These are phyloP conservation scores for Pithys albifrons DNA, from an alignment of 2,113 vertebrate species.

Conservation along the genomic window DNA sequence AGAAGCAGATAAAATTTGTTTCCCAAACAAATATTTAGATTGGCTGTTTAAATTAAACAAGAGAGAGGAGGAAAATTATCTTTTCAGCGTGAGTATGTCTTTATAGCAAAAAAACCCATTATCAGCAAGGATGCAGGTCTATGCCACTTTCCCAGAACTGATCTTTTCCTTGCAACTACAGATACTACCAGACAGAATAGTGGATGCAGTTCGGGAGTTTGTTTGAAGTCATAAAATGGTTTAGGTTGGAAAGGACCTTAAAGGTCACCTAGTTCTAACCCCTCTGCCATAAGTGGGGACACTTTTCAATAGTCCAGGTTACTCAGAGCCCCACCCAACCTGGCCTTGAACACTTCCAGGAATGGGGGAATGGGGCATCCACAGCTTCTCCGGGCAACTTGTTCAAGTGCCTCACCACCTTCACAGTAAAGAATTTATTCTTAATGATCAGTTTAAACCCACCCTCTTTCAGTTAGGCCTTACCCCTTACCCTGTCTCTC, in stretches of 20 bases:
- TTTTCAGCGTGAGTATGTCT: background rate
- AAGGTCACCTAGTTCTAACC: background rate
- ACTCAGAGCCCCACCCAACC: background rate
- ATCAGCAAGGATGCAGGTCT: background rate
- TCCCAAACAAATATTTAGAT: background rate
- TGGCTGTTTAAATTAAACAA: background rate
- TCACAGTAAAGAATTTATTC: background rate
- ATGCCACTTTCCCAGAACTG: background rate
- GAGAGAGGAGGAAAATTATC: background rate
- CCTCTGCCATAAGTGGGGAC: background rate
- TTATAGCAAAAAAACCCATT: background rate
- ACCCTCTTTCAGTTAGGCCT: background rate
- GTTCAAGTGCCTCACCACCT: background rate
- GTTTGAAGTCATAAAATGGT: background rate
- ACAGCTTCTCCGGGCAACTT: background rate
- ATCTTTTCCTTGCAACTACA: background rate
- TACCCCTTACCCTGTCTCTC: background rate
- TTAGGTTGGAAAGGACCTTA: background rate
- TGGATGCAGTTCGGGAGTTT: background rate
- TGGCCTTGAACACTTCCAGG: background rate
- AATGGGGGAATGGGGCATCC: accelerated
- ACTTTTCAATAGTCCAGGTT: background rate
- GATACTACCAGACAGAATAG: background rate
- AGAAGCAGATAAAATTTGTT: background rate
- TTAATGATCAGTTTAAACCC: background rate